A percentile compares a stretch with the other conserved stretches of the same genome.
Evolutionary conservation across 2,888 invertebrate species (phyloP).

Genomic region (Ichneumon xanthorius): DNA sequence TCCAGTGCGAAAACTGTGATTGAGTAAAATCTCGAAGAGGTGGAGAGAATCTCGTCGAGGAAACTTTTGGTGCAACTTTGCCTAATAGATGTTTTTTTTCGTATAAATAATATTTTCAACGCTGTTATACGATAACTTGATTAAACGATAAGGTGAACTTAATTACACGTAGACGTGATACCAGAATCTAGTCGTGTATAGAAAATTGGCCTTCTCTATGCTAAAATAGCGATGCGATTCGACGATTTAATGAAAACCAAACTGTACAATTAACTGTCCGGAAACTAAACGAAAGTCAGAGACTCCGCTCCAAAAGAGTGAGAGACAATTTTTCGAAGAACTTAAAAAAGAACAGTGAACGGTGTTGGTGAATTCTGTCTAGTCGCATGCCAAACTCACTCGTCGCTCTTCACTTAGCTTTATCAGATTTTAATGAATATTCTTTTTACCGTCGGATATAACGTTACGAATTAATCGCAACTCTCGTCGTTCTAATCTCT

Average conservation of each 20-base stretch:
- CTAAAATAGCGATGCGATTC: constrained; percentile 14
- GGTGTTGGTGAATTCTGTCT: constrained; percentile 20
- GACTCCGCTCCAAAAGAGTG: constrained; percentile 16
- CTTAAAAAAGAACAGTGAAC: not conserved
- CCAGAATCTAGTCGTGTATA: not conserved
- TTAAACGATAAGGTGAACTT: not conserved
- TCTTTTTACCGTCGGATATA: constrained; percentile 25
- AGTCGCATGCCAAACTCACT: constrained; percentile 49
- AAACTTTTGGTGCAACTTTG: constrained; percentile 40
- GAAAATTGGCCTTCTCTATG: constrained; percentile 54
- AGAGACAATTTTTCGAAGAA: constrained; percentile 3
- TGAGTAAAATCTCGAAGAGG: not conserved
- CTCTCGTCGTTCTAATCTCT: constrained; percentile 19
- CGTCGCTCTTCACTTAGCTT: constrained; percentile 15
- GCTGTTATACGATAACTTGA: constrained; percentile 23
- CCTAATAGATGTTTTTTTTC: constrained; percentile 35
- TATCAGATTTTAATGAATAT: constrained; percentile 23
- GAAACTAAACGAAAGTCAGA: constrained; percentile 45
- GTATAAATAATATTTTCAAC: constrained; percentile 65
- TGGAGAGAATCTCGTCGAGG: not conserved
- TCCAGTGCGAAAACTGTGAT: constrained; percentile 17
- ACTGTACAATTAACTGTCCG: constrained; percentile 40
- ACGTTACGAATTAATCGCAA: constrained; percentile 17
- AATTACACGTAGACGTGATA: constrained; percentile 2
- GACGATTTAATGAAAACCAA: not conserved